Evolutionary conservation across 2,888 invertebrate species (phyloP), one percentile per base, ranked within the genome.

Genomic region (Tetranychus piercei): DNA sequence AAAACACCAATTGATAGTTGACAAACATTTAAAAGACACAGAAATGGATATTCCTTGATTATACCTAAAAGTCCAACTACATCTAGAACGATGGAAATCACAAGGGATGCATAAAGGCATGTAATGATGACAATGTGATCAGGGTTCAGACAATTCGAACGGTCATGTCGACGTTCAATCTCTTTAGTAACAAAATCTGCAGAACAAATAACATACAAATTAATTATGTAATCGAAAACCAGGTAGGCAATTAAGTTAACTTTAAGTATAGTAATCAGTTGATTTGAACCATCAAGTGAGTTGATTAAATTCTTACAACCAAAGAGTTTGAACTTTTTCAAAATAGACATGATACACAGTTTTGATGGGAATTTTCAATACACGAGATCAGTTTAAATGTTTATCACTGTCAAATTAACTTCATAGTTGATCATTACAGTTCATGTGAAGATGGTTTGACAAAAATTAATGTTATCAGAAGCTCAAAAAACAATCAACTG

Each of bases 21-120:
- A 22, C 69, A 69, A 20, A 69, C 69, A 69, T 69, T 69, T 23
- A 69, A 23, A 20, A 69, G 69, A 69, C 69, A 23, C 5, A 69
- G 34, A 20, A 69, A 69, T 5, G 69, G 69, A 69, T 69, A 23
- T 5, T 69, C 69, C 11, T 23, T 20, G 20, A 69, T 69, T 11
- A 69, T 23, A 23, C 69, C 69, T 11, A 69, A 23, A 11, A 69
- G 34, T 22, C 69, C 69, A 23, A 69, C 20, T 5, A 69, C 34
- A 69, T 69, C 69, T 11, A 69, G 8, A n/a, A 69, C 69, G 6
- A 69, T 69, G 20, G 69, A 69, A 18, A 69, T 23, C 5, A 23
- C 69, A 9, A 69, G 69, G 1, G 69, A 20, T 4, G 11, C 34
- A 22, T 69, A 69, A 11, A 69, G 69, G 20, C 69, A 69, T 1